Evolutionary conservation across 2,888 invertebrate species (phyloP).

Genomic region (Cinara cedri): DNA sequence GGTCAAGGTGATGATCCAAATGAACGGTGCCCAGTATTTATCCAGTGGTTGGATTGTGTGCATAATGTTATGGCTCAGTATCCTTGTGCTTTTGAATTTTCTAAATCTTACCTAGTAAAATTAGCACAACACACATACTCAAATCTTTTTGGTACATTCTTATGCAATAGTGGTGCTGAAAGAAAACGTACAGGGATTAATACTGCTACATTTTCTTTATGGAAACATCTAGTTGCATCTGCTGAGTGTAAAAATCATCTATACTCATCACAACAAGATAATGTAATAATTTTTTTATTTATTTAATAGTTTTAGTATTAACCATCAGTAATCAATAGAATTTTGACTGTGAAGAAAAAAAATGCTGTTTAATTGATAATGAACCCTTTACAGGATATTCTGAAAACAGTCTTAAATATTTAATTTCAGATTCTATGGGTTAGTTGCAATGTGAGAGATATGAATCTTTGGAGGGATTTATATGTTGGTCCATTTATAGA

Average conservation of each 20-base stretch:
- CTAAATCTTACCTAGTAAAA: conserved; percentile 91
- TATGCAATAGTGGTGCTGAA: conserved; percentile 85
- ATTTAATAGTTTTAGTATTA: conserved; percentile 4
- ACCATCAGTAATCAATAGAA: no score
- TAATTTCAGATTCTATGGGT: conserved; percentile 80
- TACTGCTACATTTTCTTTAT: conserved; percentile 81
- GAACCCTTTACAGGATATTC: no score
- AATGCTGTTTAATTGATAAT: no score
- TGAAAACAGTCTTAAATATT: conserved; percentile 33
- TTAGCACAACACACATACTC: conserved; percentile 94
- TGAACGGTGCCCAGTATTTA: conserved; percentile 95
- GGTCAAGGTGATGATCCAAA: conserved; percentile 87
- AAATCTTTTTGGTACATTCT: conserved; percentile 95
- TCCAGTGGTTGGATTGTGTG: conserved; percentile 97
- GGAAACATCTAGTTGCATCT: conserved; percentile 78
- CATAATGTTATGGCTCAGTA: conserved; percentile 89
- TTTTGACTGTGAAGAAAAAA: no score
- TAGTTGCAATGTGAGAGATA: conserved; percentile 80
- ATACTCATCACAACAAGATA: conserved; percentile 69
- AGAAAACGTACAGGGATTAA: conserved; percentile 70
- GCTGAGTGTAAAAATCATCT: conserved; percentile 85
- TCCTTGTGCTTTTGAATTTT: conserved; percentile 94
- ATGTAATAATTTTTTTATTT: conserved; percentile 64
- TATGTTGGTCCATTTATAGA: conserved; percentile 67
- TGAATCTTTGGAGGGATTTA: conserved; percentile 84